A percentile compares a stretch with the other conserved stretches of the same genome.
These are phyloP conservation scores for Cirrhinus mrigala DNA, from an alignment of 2,797 vertebrate species.

Conservation along the genomic window DNA sequence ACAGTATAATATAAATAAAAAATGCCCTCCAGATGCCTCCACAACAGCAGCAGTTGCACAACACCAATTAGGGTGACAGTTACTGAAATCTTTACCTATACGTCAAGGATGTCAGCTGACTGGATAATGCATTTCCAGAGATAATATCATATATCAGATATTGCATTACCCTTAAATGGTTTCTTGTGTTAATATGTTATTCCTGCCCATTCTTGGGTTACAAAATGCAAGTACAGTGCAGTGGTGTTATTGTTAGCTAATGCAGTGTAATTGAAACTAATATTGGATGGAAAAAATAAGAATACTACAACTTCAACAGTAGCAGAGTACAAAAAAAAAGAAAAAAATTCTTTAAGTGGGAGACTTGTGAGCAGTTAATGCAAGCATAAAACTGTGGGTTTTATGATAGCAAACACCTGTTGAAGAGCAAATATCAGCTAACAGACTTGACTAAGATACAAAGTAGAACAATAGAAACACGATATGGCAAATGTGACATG, in stretches of 20 bases:
- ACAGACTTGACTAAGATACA: background rate
- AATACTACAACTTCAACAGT: background rate
- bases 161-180: background rate
- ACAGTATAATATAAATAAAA: slow-evolving; percentile 24
- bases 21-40: slow-evolving; percentile 7
- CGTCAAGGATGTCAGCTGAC: background rate
- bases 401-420: background rate
- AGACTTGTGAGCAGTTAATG: background rate
- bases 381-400: background rate
- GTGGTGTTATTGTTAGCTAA: background rate
- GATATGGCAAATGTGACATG: slow-evolving; percentile 1
- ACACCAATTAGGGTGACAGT: slow-evolving; percentile 19
- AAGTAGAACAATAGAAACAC: background rate
- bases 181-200: background rate
- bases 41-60: slow-evolving; percentile 16
- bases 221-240: background rate
- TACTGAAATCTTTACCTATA: slow-evolving; percentile 1
- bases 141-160: background rate
- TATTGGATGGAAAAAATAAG: background rate
- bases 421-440: background rate
- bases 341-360: background rate
- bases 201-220: background rate
- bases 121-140: background rate
- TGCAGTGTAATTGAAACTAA: background rate
- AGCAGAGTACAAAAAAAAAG: background rate